Evolutionary conservation across 2,888 invertebrate genomes (phyloP).

Genomic region (Troides aeacus): DNA sequence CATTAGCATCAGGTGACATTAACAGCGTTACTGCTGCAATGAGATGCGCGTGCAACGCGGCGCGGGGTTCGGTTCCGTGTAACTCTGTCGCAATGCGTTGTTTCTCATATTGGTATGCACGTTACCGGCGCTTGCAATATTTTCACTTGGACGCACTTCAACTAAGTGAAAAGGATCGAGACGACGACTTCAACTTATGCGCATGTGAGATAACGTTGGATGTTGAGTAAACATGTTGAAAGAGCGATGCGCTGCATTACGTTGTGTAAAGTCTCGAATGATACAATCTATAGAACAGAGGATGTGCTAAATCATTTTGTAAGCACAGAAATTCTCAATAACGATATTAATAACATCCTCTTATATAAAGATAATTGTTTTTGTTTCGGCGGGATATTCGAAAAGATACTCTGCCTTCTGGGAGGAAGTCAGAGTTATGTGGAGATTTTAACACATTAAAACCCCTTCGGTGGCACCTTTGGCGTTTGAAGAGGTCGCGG

Average conservation of each 20-base stretch:
- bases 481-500: no score
- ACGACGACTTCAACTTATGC: background rate
- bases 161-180: conserved; percentile 12
- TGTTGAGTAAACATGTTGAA: background rate
- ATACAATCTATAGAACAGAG: no score
- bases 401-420: no score
- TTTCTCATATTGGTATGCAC: conserved; percentile 7
- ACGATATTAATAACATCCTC: no score
- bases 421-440: no score
- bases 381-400: no score
- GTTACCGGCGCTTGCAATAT: background rate
- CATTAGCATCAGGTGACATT: background rate
- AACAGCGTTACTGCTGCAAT: background rate
- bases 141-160: conserved; percentile 21
- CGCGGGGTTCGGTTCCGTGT: background rate
- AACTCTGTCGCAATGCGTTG: background rate
- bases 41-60: background rate
- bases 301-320: background rate
- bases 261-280: background rate
- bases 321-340: background rate
- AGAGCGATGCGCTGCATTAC: background rate
- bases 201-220: background rate
- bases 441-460: no score
- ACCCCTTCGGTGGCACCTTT: no score
- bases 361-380: no score